These are phyloP conservation scores for Dolichopus griseipennis DNA, from an alignment of 2,888 invertebrate species.

Conservation along the genomic window DNA sequence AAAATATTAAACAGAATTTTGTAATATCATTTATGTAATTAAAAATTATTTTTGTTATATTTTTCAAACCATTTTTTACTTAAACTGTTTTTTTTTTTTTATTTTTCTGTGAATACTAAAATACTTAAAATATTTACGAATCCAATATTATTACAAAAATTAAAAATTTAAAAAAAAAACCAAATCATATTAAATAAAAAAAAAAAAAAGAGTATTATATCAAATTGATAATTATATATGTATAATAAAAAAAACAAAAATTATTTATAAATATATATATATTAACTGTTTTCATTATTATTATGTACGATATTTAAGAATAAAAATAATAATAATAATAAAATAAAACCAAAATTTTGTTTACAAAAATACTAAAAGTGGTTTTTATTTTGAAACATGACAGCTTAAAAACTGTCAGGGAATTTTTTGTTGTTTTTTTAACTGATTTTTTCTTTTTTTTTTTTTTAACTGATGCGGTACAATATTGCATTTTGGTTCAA, in stretches of 20 bases:
- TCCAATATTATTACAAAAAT: neutral
- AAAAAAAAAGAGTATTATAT: constrained; percentile 1
- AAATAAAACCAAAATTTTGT: neutral
- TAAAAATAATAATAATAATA: neutral
- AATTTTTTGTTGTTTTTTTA: no score
- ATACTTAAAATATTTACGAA: neutral
- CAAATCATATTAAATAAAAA: neutral
- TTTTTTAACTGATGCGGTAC: no score
- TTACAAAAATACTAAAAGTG: neutral
- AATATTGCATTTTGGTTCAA: no score
- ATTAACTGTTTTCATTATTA: constrained; percentile 3
- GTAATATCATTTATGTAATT: no score
- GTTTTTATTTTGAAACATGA: neutral
- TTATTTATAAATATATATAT: neutral
- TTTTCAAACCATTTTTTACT: no score
- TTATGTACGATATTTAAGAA: constrained; percentile 3
- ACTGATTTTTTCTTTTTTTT: no score
- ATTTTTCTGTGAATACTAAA: neutral
- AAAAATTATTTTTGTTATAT: no score
- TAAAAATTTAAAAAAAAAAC: no score
- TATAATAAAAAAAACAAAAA: neutral
- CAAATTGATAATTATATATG: constrained; percentile 4
- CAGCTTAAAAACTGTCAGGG: no score
- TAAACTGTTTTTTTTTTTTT: neutral
- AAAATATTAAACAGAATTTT: no score